phyloP scores from a whole-genome alignment of 2,797 vertebrate species.

The Oceanodroma leucorhoa region DNA sequence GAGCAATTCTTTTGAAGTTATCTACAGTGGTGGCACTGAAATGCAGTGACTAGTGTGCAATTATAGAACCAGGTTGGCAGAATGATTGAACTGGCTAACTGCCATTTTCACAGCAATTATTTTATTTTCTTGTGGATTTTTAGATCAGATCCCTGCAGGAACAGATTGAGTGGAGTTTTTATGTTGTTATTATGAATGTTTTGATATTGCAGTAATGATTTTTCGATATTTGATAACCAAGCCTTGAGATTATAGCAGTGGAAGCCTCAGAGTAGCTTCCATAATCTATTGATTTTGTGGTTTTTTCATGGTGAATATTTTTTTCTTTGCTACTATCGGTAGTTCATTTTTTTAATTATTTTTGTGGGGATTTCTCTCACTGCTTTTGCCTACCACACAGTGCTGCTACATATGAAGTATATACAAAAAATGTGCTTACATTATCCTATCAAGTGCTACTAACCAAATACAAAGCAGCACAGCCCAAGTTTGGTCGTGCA shows the following conservation, averaged over 20 bases:
- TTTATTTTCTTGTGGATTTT: slow-evolving; percentile 44
- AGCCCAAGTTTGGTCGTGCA: neutral
- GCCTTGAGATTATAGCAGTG: neutral
- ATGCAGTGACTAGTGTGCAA: neutral
- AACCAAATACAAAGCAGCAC: neutral
- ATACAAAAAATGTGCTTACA: neutral
- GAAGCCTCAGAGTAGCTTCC: neutral
- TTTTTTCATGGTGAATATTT: neutral
- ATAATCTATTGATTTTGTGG: slow-evolving; percentile 18
- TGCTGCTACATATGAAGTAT: neutral
- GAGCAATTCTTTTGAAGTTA: neutral
- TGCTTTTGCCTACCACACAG: neutral
- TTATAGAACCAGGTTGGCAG: neutral
- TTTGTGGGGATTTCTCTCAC: neutral
- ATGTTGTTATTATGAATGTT: slow-evolving; percentile 42
- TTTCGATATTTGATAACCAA: slow-evolving; percentile 62
- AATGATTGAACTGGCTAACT: slow-evolving; percentile 34
- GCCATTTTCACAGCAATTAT: slow-evolving; percentile 42
- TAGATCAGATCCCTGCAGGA: slow-evolving; percentile 62
- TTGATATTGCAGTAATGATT: slow-evolving; percentile 60
- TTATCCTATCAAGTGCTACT: neutral
- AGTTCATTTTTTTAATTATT: neutral
- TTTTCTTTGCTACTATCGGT: neutral
- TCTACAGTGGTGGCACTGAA: neutral
- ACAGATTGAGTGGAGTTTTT: slow-evolving; percentile 47